Conservation (phyloP, 30 jellyfish, hydroid and myxozoan species). For the Aurelia sp. region DNA sequence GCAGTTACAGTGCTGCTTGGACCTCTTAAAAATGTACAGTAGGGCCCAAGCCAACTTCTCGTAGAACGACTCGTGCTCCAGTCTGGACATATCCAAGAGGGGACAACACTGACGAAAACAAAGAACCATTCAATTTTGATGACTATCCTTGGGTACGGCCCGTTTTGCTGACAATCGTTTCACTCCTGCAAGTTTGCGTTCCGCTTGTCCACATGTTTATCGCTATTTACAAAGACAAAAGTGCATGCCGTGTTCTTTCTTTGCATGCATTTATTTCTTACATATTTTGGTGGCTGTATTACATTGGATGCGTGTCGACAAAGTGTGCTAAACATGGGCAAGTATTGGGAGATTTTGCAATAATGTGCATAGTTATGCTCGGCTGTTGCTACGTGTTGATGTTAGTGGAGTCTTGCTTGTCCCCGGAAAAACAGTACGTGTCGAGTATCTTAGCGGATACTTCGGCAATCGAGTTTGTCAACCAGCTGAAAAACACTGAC, state of each 20-base stretch:
- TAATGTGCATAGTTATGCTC: constrained; percentile 7
- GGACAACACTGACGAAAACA: not conserved
- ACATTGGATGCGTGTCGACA: constrained; percentile 13
- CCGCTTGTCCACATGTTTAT: constrained; percentile 2
- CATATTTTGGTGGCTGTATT: constrained; percentile 26
- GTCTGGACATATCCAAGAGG: too few relatives aligned
- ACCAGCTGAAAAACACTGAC: not conserved
- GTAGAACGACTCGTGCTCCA: too few relatives aligned
- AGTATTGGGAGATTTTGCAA: constrained; percentile 5
- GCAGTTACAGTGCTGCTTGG: not conserved
- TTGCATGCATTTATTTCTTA: constrained; percentile 29
- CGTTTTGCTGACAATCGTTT: not conserved
- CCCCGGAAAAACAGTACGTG: constrained; percentile 31
- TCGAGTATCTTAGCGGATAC: not conserved
- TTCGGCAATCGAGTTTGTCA: constrained; percentile 7
- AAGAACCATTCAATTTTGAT: not conserved
- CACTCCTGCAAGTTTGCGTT: constrained; percentile 1
- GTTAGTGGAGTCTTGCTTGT: constrained; percentile 43
- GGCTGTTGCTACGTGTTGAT: constrained; percentile 18
- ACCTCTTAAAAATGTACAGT: not conserved
- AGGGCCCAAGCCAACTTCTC: too few relatives aligned
- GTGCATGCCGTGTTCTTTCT: constrained; percentile 34
- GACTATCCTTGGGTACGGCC: constrained; percentile 13
- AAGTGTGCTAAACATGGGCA: constrained; percentile 27
- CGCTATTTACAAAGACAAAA: not conserved